Evolutionary conservation across 2,888 invertebrate genomes (phyloP), one percentile per base, ranked within the genome.

Genomic region (Scaptomyza caliginosa): DNA sequence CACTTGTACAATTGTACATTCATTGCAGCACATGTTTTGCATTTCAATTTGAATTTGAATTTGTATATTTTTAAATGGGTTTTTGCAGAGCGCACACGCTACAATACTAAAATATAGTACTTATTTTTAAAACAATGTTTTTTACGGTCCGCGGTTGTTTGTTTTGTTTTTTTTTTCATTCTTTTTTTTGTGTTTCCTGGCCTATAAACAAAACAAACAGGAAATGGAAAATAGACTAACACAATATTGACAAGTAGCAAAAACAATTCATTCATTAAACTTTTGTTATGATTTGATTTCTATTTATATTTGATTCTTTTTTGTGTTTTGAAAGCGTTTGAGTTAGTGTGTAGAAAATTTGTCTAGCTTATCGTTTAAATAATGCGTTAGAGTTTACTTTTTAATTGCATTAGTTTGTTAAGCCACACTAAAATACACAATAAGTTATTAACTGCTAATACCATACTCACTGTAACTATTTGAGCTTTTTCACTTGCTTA

Each of bases 1-100:
- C 83, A 84, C 81, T 86, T 86, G 77, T 74, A 84, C 83, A 84
- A 84, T 86, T 81, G 77, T 72, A 84, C 77, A 81, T 78, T 83
- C 58, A 76, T 78, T 69, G 80, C 55, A 64, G 83, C 73, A 76
- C 67, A 80, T 83, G 74, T 83, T 83, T 74, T 80, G 83, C 80
- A 68, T 77, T 86, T 86, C 83, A 74, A 79, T 68, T 79, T 74
- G 24, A 60, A 71, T 63, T 76, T 68, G 8, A 65, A 52, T 70
- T 77, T 58, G 60, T 72, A 51, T 72, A 64, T 42, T 78, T 82
- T 73, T 62, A 49, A 67, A 62, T 23, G n/a, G 42, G 28, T 58
- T 16, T n/a, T 3, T 57, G 21, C 51, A 36, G 28, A 58, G 23
- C 67, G 26, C 67, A 49, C 43, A 59, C 58, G 55, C 65, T 43